A percentile compares a stretch with the other conserved stretches of the same genome.
These are phyloP conservation scores for Phymorhynchus buccinoides DNA, from an alignment of 1,140 invertebrate genomes.

Conservation along the genomic window DNA sequence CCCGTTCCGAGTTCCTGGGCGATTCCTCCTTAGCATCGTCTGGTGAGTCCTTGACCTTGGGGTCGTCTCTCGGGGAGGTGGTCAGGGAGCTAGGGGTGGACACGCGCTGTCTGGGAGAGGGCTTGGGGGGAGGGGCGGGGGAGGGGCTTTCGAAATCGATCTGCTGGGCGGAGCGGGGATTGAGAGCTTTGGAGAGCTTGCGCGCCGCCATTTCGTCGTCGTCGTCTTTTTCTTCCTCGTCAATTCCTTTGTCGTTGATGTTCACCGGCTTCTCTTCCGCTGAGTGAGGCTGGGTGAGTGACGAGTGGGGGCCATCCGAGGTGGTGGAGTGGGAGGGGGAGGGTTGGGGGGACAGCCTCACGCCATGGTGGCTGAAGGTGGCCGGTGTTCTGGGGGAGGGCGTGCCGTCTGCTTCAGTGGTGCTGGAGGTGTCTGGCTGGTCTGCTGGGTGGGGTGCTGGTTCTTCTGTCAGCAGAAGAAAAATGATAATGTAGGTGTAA, in stretches of 20 bases:
- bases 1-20: slow-evolving; percentile 23
- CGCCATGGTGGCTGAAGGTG: slow-evolving; percentile 17
- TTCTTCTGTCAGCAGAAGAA: slow-evolving; percentile 14
- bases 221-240: slow-evolving; percentile 29
- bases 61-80: neutral
- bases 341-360: slow-evolving; percentile 31
- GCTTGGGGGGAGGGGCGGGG: slow-evolving; percentile 10
- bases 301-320: neutral
- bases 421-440: no score
- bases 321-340: slow-evolving; percentile 2
- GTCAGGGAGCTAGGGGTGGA: neutral
- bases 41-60: neutral
- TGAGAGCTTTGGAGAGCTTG: slow-evolving; percentile 33
- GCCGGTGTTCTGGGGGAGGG: neutral
- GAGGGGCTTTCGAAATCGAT: neutral
- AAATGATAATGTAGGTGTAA: neutral
- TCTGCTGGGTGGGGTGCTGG: neutral
- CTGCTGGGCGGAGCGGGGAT: neutral
- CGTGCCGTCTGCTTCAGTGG: neutral
- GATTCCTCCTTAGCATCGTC: neutral
- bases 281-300: neutral
- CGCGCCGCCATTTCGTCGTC: slow-evolving; percentile 31
- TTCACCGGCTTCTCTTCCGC: neutral
- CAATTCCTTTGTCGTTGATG: neutral
- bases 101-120: slow-evolving; percentile 8